Evolutionary conservation across 2,888 invertebrate species (phyloP).

Genomic region (Drosophila prolongata): DNA sequence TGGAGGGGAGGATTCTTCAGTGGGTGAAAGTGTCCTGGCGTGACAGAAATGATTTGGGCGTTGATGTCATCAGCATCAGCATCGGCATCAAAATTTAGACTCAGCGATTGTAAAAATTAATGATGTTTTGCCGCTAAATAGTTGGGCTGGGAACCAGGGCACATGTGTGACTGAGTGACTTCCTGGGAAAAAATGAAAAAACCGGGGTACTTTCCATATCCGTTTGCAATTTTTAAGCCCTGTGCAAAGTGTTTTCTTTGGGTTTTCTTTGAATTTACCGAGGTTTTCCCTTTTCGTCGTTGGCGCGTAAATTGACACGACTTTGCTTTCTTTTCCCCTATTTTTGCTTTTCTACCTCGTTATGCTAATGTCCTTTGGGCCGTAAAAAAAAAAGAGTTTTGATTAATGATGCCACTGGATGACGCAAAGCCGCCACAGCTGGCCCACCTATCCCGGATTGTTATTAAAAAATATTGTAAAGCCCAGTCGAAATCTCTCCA

Average conservation of each 20-base stretch:
- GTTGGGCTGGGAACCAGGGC: conserved; percentile 75
- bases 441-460: conserved; percentile 46
- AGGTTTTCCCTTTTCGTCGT: conserved; percentile 18
- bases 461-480: conserved; percentile 30
- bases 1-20: conserved; percentile 26
- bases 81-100: conserved; percentile 43
- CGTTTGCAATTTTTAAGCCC: conserved; percentile 76
- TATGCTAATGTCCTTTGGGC: conserved; percentile 74
- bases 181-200: conserved; percentile 8
- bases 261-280: conserved; percentile 23
- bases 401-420: conserved; percentile 73
- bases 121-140: conserved; percentile 73
- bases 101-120: conserved; percentile 71
- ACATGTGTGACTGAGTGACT: conserved; percentile 73
- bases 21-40: conserved; percentile 63
- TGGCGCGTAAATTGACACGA: conserved; percentile 74
- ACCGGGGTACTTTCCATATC: conserved; percentile 66
- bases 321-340: conserved; percentile 65
- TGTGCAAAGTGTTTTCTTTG: conserved; percentile 45
- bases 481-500: conserved; percentile 34
- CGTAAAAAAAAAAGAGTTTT: conserved; percentile 67
- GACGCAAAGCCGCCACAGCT: conserved; percentile 54
- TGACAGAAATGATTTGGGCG: conserved; percentile 60
- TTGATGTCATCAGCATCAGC: conserved; percentile 64
- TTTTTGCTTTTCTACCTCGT: conserved; percentile 40